Conservation (phyloP, 2,888 invertebrate genomes). For the Tinea pellionella region DNA sequence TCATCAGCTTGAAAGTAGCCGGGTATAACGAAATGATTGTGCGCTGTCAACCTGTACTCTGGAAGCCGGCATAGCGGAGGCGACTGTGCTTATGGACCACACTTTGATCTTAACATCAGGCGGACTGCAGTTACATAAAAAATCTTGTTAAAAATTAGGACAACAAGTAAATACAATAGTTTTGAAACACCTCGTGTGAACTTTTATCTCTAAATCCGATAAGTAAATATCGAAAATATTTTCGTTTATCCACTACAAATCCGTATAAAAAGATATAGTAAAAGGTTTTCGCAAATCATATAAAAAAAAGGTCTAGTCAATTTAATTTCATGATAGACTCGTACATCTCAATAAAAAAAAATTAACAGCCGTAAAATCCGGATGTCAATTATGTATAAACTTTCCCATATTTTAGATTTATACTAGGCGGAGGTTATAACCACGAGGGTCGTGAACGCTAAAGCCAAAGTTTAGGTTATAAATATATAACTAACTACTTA, state of each 20-base stretch:
- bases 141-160: too few relatives aligned
- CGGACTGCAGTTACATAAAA: too few relatives aligned
- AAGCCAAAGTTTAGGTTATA: background rate
- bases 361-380: background rate
- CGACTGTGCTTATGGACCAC: too few relatives aligned
- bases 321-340: background rate
- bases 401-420: background rate
- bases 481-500: background rate
- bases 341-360: too few relatives aligned
- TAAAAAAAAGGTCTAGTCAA: background rate
- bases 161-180: background rate
- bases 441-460: background rate
- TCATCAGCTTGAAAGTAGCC: too few relatives aligned
- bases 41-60: too few relatives aligned
- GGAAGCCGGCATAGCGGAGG: too few relatives aligned
- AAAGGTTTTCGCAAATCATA: background rate
- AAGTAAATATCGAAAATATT: background rate
- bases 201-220: background rate
- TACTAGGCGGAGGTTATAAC: background rate
- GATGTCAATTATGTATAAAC: background rate
- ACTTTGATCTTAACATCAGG: too few relatives aligned
- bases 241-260: background rate
- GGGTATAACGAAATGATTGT: too few relatives aligned
- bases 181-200: background rate
- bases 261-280: too few relatives aligned